Base-by-base conservation (phyloP, 2,888 invertebrate genomes). In the Noctua fimbriata region DNA sequence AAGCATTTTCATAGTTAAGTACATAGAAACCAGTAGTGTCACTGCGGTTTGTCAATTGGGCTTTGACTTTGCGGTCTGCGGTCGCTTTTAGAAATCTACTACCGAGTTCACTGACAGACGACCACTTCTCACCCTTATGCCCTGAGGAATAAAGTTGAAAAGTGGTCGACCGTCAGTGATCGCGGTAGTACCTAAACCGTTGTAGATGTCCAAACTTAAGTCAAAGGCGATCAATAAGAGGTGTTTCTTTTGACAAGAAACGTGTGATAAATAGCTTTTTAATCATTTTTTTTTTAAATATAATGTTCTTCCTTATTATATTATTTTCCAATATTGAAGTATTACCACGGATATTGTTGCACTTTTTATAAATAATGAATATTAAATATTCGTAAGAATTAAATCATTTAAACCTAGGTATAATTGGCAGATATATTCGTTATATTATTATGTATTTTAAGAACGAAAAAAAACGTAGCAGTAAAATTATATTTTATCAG, bases 251-350 rank as follows among this genome's bases (percentile, higher is more conserved):
- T 52, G 14, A 32, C 44, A 49, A 32, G 67, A 60, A 69, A 24
- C 18, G 47, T 80, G 83, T 81, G 78, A 81, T 83, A 81, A 36
- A 47, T 63, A 63, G 63, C 63, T 47, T 32, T 47, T 16, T 36
- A 47, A 47, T 28, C 5, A 16, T 36, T 67, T 52, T 58, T 28
- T 28, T 69, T 58, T 2, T n/a, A n/a, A n/a, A 16, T 36, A 2
- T 18, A 21, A 52, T 32, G 5, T 58, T 66, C 14, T 18, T 66
- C 2, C 60, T 32, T 21, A 32, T 52, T 49, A 32, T 49, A 66
- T 41, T 47, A 18, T 28, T 66, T 75, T 60, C 18, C 52, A 80
- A 63, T 1, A 69, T 69, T 60, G 1, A 69, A 69, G 77, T 76
- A 76, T 81, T 55, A 81, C 44, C 69, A 81, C 47, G 41, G 47